Conservation (phyloP, 2,888 invertebrate genomes). For the Caenorhabditis japonica region DNA sequence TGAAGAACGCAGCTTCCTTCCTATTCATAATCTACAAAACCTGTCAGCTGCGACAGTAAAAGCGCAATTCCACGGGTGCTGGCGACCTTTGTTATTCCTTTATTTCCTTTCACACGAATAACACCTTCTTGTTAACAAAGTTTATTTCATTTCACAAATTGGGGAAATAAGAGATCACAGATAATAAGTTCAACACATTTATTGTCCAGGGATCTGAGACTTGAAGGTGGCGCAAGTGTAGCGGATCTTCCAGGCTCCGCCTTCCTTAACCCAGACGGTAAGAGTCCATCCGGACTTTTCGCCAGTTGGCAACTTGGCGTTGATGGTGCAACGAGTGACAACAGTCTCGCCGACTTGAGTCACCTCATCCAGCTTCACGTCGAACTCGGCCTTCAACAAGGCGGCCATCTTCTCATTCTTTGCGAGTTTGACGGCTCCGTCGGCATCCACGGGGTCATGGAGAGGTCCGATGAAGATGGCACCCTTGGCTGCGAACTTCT, state of each 20-base stretch:
- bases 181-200: slow-evolving; percentile 11
- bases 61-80: too few relatives aligned
- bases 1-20: too few relatives aligned
- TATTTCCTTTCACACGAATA: background rate
- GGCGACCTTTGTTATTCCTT: too few relatives aligned
- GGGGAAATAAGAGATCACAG: slow-evolving; percentile 23
- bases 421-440: slow-evolving; percentile 24
- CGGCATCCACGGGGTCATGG: slow-evolving; percentile 40
- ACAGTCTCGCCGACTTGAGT: slow-evolving; percentile 36
- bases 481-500: slow-evolving; percentile 49
- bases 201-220: slow-evolving; percentile 29
- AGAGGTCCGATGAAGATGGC: slow-evolving; percentile 50
- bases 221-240: slow-evolving; percentile 55
- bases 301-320: slow-evolving; percentile 43
- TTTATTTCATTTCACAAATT: slow-evolving; percentile 47
- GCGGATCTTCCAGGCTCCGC: slow-evolving; percentile 55
- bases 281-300: slow-evolving; percentile 53
- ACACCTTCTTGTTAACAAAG: slow-evolving; percentile 24
- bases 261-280: slow-evolving; percentile 55
- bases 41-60: too few relatives aligned
- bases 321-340: slow-evolving; percentile 45
- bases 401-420: slow-evolving; percentile 28
- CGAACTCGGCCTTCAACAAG: slow-evolving; percentile 29
- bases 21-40: too few relatives aligned
- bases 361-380: slow-evolving; percentile 46